Conservation (phyloP, 1,140 invertebrate species). For the Calliopsis andreniformis region DNA sequence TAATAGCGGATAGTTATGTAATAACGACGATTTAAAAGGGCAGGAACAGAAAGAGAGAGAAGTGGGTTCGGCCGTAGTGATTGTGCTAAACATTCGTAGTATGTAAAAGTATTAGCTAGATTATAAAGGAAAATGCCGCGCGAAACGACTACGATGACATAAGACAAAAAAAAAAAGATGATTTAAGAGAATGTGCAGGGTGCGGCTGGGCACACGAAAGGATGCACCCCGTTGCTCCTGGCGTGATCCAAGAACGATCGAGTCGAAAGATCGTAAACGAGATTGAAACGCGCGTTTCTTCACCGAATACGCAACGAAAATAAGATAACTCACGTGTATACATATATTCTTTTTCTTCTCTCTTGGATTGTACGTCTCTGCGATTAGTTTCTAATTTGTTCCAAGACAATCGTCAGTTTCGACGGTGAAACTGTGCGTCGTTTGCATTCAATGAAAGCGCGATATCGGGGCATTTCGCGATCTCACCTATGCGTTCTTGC, state of each 20-base stretch:
- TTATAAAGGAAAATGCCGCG: constrained; percentile 57
- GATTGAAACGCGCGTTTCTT: constrained; percentile 42
- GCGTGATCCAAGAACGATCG: constrained; percentile 45
- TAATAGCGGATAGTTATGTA: constrained; percentile 65
- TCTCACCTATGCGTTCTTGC: constrained; percentile 61
- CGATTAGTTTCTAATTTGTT: background rate
- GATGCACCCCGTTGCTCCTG: constrained; percentile 23
- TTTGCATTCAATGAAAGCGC: constrained; percentile 36
- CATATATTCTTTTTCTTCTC: constrained; percentile 3
- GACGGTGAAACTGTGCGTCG: background rate
- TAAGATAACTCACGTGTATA: too few relatives aligned
- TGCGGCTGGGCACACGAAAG: constrained; percentile 48
- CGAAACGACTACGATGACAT: constrained; percentile 49
- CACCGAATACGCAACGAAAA: background rate
- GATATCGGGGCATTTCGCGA: constrained; percentile 63
- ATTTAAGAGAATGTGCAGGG: constrained; percentile 45
- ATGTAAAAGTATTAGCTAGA: constrained; percentile 71
- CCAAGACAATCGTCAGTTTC: constrained; percentile 3
- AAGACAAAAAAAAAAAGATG: constrained; percentile 22
- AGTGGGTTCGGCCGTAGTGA: constrained; percentile 63
- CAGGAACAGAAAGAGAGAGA: background rate
- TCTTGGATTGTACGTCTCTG: background rate
- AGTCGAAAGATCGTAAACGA: constrained; percentile 56
- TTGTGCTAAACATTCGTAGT: constrained; percentile 71
- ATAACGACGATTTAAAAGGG: constrained; percentile 50